Evolutionary conservation across 2,797 vertebrate species (phyloP), one percentile per base, ranked within the genome.

Genomic region (Periparus ater): DNA sequence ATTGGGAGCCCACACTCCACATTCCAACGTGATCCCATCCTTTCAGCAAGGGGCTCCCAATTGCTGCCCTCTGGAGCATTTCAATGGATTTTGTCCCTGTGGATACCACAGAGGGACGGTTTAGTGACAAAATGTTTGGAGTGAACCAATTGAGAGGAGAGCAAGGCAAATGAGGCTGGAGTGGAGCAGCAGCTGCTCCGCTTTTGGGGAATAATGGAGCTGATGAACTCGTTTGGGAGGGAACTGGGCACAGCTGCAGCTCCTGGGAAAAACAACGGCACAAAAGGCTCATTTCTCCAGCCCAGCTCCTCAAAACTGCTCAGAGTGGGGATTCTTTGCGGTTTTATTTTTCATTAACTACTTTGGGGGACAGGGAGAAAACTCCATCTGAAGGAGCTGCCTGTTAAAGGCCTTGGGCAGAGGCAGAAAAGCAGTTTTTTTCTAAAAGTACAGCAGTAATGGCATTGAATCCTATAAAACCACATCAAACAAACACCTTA

Each of bases 181-280:
- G 94, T 27, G 71, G 93, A 97, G 95, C 83, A 96, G 88, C 91
- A 96, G 96, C 96, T 97, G 97, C 97, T 89, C 29, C n/a, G 10
- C 68, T 82, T 95, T 93, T 84, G 95, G 54, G 76, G 89, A 81
- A 97, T 73, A 96, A 97, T 79, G 87, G 85, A 82, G 53, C 94
- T 95, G 94, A 94, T 91, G 93, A 67, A 83, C 40, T 76, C 50
- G 71, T 73, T 61, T 91, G 54, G 3, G 85, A 96, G 88, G 78
- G 89, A 95, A 48, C 73, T 8, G 30, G 63, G 91, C 61, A 17
- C 97, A 98, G 96, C 96, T 97, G 97, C 88, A 60, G 85, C 79
- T 94, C 79, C 81, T 9, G 62, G 44, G 61, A 81, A 50, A 40
- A 88, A 23, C 16, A 60, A 23, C 22, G 3, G 40, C 38, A 82